Conservation (phyloP, 2,888 invertebrate species). For the Saturnia japonica region DNA sequence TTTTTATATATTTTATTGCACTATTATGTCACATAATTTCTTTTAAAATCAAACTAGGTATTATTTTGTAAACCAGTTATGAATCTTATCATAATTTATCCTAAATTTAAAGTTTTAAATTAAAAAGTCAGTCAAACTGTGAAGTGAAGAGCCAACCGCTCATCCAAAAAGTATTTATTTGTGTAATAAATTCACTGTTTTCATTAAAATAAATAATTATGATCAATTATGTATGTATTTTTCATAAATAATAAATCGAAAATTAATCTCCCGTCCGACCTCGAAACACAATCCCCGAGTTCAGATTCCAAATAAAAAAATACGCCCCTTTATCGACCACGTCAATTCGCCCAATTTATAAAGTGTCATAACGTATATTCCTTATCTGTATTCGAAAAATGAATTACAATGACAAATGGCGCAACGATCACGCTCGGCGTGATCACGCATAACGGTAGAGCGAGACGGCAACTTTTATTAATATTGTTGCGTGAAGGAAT, state of each 20-base stretch:
- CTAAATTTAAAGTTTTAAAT: too few relatives aligned
- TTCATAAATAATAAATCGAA: background rate
- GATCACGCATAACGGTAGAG: conserved; percentile 34
- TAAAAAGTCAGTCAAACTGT: background rate
- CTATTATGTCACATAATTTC: background rate
- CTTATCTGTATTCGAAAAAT: conserved; percentile 60
- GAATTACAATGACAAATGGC: conserved; percentile 71
- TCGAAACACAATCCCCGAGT: conserved; percentile 12
- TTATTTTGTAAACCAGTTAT: too few relatives aligned
- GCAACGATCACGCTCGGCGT: conserved; percentile 45
- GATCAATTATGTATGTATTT: background rate
- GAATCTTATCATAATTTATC: too few relatives aligned
- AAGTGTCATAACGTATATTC: conserved; percentile 65
- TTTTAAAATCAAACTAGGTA: too few relatives aligned
- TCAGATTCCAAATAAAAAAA: background rate
- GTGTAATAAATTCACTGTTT: background rate
- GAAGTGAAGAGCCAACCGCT: background rate
- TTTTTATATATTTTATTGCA: background rate
- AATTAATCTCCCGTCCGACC: conserved; percentile 1
- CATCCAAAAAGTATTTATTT: background rate
- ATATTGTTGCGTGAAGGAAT: conserved; percentile 35
- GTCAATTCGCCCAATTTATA: conserved; percentile 56
- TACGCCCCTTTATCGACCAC: conserved; percentile 17
- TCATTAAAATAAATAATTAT: background rate
- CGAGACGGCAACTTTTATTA: conserved; percentile 28